phyloP scores from a whole-genome alignment of 1,140 invertebrate genomes.

The Brachionus angularis region DNA sequence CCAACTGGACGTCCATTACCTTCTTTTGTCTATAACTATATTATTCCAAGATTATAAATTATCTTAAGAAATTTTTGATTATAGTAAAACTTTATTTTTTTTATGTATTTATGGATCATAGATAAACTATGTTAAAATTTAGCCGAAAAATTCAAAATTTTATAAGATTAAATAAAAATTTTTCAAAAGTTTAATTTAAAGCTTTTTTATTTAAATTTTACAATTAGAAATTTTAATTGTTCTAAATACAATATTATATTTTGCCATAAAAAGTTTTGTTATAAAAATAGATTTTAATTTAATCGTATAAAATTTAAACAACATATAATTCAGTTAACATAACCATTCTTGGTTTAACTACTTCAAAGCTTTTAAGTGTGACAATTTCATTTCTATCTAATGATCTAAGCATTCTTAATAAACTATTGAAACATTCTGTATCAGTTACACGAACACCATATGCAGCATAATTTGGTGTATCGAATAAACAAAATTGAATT shows the following conservation, averaged over 20 bases:
- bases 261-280: no score
- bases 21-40: conserved; percentile 32
- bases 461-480: background rate
- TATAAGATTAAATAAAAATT: no score
- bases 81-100: background rate
- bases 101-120: no score
- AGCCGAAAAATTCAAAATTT: no score
- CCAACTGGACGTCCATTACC: conserved; percentile 37
- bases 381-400: background rate
- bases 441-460: conserved; percentile 14
- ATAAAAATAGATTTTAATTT: no score
- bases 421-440: background rate
- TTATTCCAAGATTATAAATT: background rate
- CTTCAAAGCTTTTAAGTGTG: conserved; percentile 12
- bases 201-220: no score
- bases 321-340: conserved; percentile 6
- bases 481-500: conserved; percentile 25
- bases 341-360: background rate
- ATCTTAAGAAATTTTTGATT: background rate
- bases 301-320: conserved; percentile 16
- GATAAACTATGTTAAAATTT: no score
- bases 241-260: no score
- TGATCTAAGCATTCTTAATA: background rate
- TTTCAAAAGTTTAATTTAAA: no score
- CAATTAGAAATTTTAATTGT: no score